Base-by-base conservation (phyloP, 2,113 vertebrate species). In the Catharus bicknelli region DNA sequence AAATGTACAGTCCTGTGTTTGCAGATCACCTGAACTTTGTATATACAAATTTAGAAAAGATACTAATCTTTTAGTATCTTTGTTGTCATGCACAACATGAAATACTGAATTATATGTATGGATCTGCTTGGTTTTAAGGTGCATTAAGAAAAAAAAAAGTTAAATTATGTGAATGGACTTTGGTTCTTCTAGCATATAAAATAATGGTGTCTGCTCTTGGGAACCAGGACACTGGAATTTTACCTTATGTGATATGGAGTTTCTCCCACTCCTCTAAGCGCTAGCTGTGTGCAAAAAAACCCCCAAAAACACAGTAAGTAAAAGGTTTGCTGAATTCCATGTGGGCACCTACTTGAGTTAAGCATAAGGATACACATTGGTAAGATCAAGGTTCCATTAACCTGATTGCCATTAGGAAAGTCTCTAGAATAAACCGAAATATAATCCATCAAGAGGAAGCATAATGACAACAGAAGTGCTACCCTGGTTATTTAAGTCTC, bases 391-490 rank as follows among this genome's bases (percentile, higher is more conserved):
- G 58, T 86, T 75, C 81, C 68, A 64, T 22, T 70, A 89, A 96
- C 63, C 51, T 81, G 84, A 95, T 64, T 95, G 43, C 16, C 68
- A 75, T 47, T 48, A 92, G 13, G 36, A 66, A 79, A 77, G 50
- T 40, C 81, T 93, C 57, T 34, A 82, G 61, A 48, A 51, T 81
- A 95, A 85, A 47, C 36, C 38, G 13, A 90, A 94, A 91, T 62
- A 78, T n/a, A 38, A 64, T 83, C 94, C 88, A 91, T 96, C 92
- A 94, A 88, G 90, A 70, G 43, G 76, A 84, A 95, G 19, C 19
- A 64, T 57, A 84, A 87, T 85, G 94, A 95, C 86, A 97, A 90
- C 59, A 91, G 92, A 68, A 97, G 90, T 80, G 74, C 47, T 59
- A 62, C 64, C 92, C 67, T 90, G 74, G 92, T 90, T 93, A 80